Percentiles rank a stretch among this genome's conserved stretches.
Evolutionary conservation across 2,797 vertebrate species (phyloP).

Genomic region (Avahi laniger): DNA sequence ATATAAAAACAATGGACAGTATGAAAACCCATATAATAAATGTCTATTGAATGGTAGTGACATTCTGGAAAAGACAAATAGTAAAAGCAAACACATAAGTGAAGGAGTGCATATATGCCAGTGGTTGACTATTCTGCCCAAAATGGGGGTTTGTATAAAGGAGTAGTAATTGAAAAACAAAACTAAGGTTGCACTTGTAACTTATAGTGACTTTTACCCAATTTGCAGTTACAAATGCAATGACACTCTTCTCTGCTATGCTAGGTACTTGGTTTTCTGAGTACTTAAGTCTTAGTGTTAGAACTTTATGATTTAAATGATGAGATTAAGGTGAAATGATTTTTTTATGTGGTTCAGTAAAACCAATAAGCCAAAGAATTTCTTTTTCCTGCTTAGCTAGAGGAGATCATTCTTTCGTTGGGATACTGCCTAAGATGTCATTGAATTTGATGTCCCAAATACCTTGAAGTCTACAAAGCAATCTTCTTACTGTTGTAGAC

Average conservation of each 20-base stretch:
- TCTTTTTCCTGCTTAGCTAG: conserved; percentile 10
- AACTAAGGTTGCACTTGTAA: not conserved
- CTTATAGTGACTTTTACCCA: not conserved
- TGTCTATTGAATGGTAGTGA: not conserved
- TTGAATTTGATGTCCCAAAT: conserved; percentile 25
- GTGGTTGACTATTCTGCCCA: not conserved
- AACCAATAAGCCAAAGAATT: not conserved
- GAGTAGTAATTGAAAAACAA: not conserved
- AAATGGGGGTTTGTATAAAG: not conserved
- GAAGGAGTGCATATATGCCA: not conserved
- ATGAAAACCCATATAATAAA: not conserved
- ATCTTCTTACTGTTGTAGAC: not conserved
- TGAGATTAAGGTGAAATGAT: not conserved
- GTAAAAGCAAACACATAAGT: not conserved
- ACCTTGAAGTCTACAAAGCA: not conserved
- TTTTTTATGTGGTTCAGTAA: not conserved
- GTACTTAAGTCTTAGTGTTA: conserved; percentile 6
- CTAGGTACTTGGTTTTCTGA: not conserved
- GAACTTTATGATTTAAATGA: conserved; percentile 1
- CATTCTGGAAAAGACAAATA: conserved; percentile 4
- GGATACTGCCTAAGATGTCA: not conserved
- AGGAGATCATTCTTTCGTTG: not conserved
- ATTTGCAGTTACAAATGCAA: conserved; percentile 6
- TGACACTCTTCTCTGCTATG: not conserved
- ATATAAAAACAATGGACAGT: not conserved